Conservation (phyloP, 2,888 invertebrate species). For the Drosophila kanekoi region DNA sequence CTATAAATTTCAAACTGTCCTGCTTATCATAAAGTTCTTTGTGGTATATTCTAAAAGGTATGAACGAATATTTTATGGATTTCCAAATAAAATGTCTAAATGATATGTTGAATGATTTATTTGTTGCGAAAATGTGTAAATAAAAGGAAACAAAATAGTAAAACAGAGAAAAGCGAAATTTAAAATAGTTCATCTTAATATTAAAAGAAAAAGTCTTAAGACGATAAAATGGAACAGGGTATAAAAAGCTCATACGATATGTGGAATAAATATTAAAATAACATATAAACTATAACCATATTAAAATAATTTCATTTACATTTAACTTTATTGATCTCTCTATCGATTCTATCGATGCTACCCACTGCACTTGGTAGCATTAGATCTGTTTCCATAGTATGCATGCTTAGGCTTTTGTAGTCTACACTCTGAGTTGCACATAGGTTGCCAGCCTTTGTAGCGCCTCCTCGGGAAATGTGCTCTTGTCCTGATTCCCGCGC, state of each 20-base stretch:
- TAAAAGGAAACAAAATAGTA: too few species aligned
- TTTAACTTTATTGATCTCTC: neutral
- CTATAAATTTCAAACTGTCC: neutral
- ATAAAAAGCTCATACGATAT: too few species aligned
- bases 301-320: too few species aligned
- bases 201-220: too few species aligned
- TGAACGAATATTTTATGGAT: neutral
- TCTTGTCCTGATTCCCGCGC: conserved; percentile 68
- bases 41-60: neutral
- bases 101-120: neutral
- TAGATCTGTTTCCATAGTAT: neutral
- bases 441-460: conserved; percentile 13
- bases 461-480: conserved; percentile 13
- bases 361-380: neutral
- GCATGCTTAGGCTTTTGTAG: neutral
- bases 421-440: conserved; percentile 12
- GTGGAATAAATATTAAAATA: too few species aligned
- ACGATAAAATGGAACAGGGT: too few species aligned
- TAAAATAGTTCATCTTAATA: too few species aligned
- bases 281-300: too few species aligned
- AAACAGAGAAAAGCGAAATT: too few species aligned
- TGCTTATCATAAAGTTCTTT: neutral
- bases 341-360: neutral
- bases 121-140: neutral
- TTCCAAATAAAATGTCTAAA: neutral